Evolutionary conservation across 2,113 vertebrate species (phyloP).

Genomic region (Dasypus novemcinctus): DNA sequence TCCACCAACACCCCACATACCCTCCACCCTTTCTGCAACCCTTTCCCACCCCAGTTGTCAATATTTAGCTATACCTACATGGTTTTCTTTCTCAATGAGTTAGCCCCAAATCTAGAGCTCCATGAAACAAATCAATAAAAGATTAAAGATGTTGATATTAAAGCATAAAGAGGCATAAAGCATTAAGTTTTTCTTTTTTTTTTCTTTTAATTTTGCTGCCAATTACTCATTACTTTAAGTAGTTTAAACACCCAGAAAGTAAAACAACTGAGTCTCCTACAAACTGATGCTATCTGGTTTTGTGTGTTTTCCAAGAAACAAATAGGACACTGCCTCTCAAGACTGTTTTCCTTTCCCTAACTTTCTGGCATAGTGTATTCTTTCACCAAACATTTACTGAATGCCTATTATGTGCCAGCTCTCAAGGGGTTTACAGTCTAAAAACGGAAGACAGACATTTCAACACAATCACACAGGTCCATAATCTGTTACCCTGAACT

Average conservation of each 20-base stretch:
- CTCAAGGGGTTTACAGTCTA: background rate
- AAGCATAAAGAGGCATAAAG: background rate
- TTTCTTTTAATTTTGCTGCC: background rate
- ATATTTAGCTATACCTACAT: background rate
- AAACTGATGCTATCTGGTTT: background rate
- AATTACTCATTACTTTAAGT: background rate
- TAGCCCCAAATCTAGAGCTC: background rate
- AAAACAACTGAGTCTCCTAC: background rate
- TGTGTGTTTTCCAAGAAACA: background rate
- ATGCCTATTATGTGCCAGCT: background rate
- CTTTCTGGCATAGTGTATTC: background rate
- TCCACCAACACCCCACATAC: background rate
- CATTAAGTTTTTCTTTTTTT: background rate
- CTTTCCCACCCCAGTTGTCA: background rate
- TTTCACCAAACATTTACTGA: background rate
- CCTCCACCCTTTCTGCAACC: background rate
- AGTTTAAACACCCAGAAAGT: background rate
- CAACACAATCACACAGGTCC: background rate
- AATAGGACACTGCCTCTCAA: background rate
- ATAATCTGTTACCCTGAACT: background rate
- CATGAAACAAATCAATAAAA: background rate
- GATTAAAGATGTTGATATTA: background rate
- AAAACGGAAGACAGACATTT: background rate
- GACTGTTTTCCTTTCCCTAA: background rate
- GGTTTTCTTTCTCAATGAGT: conserved; percentile 16